Conservation (phyloP, 2,113 vertebrate species). For the Tetrao urogallus region DNA sequence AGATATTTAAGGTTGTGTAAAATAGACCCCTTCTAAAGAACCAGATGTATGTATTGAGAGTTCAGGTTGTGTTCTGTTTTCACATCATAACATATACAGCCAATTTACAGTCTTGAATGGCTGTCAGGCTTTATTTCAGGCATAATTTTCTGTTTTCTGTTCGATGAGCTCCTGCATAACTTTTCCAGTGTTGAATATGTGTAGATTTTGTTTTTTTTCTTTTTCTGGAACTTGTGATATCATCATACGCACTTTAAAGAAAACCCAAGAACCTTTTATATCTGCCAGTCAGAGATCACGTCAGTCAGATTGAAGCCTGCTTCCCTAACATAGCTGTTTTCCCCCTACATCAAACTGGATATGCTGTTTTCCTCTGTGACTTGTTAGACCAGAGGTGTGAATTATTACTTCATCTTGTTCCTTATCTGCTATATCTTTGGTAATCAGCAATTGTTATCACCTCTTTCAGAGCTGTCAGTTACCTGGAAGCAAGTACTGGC, state of each 20-base stretch:
- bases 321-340: neutral
- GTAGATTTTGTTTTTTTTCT: neutral
- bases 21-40: neutral
- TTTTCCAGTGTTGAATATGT: neutral
- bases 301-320: neutral
- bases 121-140: slow-evolving; percentile 31
- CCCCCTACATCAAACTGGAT: neutral
- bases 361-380: neutral
- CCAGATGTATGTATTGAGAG: neutral
- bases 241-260: neutral
- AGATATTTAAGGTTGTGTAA: neutral
- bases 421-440: neutral
- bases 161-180: neutral
- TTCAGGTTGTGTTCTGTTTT: neutral
- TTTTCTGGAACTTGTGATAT: neutral
- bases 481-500: neutral
- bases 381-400: neutral
- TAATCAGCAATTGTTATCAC: neutral
- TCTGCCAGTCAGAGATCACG: neutral
- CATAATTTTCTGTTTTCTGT: slow-evolving; percentile 15
- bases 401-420: neutral
- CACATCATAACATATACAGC: neutral
- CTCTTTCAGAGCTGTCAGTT: neutral
- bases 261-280: neutral
- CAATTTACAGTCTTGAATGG: neutral